Base-by-base conservation (phyloP, 1,140 invertebrate genomes). In the Drosophila burlai region DNA sequence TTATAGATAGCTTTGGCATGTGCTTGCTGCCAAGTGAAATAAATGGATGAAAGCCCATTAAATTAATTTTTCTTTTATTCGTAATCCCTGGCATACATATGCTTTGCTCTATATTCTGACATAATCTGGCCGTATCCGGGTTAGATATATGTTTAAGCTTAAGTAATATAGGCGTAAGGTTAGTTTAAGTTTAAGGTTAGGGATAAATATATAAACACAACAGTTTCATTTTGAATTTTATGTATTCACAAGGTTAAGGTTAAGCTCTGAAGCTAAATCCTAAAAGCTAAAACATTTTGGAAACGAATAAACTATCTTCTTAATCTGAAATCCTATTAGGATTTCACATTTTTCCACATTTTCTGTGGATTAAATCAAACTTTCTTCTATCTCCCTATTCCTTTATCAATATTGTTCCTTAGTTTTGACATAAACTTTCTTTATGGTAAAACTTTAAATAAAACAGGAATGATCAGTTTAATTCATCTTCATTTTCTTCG, bases 61-160 rank as follows among this genome's bases (percentile, higher is more conserved):
- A 79, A 60, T 79, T 79, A 78, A 71, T 64, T 72, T 71, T 79
- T 77, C 55, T 77, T 77, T 76, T 78, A 64, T 77, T 45, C 52
- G 16, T 49, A 52, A 69, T 42, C 50, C 40, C 38, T 13, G 13
- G 49, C 24, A 54, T 52, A 62, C 24, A 54, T 52, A 62, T 54
- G 49, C 16, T 24, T 67, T 45, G 47, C n/a, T 68, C 57, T 69
- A 78, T 78, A 26, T 62, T 52, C 54, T 46, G 13, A 42, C 38
- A 34, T 59, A 77, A 78, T 49, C 29, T 45, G 11, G 16, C 7
- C 42, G 69, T 65, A 60, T 71, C 5, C 60, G 75, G 74, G 66
- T 71, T 67, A 79, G 52, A 26, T 46, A 36, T 75, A 43, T 55
- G 21, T 40, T 55, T 6, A 38, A 16, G 52, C n/a, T n/a, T n/a